Base-by-base conservation (phyloP, 2,113 vertebrate species). In the Oncorhynchus kisutch region DNA sequence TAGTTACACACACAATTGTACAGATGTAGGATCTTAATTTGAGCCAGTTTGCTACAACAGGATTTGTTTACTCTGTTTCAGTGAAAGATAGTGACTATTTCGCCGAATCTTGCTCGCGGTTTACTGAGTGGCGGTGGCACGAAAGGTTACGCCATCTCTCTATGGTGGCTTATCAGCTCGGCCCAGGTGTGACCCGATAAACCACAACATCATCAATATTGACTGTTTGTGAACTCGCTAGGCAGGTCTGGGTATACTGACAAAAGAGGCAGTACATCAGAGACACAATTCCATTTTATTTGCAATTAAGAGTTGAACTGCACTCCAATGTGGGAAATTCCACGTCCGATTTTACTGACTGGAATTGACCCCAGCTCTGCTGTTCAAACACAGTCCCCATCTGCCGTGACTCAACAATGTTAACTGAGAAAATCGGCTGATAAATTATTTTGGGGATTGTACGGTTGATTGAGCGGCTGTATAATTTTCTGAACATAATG, bases 191-290 rank as follows among this genome's bases (percentile, higher is more conserved):
- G 29, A 18, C 75, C 67, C 71, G 59, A 82, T 18, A 81, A 62
- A 71, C 54, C 4, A 4, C 29, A 5, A 62, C 34, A 62, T 73
- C 64, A 12, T n/a, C 79, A 86, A 70, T 87, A 78, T 88, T 90
- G 77, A 73, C 76, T 24, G 12, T 79, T 75, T 77, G 65, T 74
- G 72, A 79, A 82, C 72, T 80, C 69, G 25, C 71, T 12, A 64
- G 67, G 75, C 72, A 60, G 16, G 57, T 7, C 57, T 18, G 57
- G 34, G 34, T 34, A 16, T 54, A 54, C 51, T 54, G 14, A 54
- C 13, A 18, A 18, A 54, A 54, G 51, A 54, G 51, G 51, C 51
- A 54, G 51, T 18, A 54, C 12, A 54, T 34, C 34, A 34, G 13
- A 14, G 49, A 14, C 49, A 11, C 49, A 14, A 11, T 11, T 51